Base-by-base conservation (phyloP, 2,888 invertebrate species). In the Drosophila pseudotakahashii region DNA sequence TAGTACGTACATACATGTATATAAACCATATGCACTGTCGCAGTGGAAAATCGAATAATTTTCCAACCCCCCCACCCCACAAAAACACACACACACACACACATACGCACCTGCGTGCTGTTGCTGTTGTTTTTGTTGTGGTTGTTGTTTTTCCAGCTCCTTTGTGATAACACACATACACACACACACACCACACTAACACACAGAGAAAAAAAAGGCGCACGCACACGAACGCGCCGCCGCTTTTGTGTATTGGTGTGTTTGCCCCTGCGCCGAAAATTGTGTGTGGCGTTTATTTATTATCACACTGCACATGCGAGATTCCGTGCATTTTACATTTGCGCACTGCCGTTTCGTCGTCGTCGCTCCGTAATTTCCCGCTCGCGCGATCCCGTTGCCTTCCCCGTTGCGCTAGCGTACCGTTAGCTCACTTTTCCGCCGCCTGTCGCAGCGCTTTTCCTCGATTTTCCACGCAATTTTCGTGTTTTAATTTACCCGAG, bases 31-130 rank as follows among this genome's bases (percentile, higher is more conserved):
- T 81, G 81, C 74, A 63, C 72, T 80, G 36, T 48, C 14, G 13
- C 19, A 53, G 64, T 71, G 72, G 69, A 85, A 81, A 80, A 82
- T 76, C 74, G 70, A 78, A 77, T 64, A 72, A 70, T 95, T 95
- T 94, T 96, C 14, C 37, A 30, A 32, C 89, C 66, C 62, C 52
- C 44, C 23, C 72, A 70, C 1, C 37, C 37, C 37, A n/a, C 2
- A 1, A 1, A 13, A 6, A 19, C 16, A 51, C 68, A 74, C n/a
- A 19, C 16, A 51, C 68, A 74, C 77, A 70, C 60, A 53, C 66
- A 47, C 52, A 50, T 47, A 57, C 45, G 36, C 36, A 50, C 34
- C 16, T 60, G 68, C 41, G 48, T 62, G 34, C 10, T 63, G 41
- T 68, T 54, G 34, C 36, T 39, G 30, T 53, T 63, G 32, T 23